phyloP scores from a whole-genome alignment of 2,113 vertebrate genomes.

The Microtus oregoni region DNA sequence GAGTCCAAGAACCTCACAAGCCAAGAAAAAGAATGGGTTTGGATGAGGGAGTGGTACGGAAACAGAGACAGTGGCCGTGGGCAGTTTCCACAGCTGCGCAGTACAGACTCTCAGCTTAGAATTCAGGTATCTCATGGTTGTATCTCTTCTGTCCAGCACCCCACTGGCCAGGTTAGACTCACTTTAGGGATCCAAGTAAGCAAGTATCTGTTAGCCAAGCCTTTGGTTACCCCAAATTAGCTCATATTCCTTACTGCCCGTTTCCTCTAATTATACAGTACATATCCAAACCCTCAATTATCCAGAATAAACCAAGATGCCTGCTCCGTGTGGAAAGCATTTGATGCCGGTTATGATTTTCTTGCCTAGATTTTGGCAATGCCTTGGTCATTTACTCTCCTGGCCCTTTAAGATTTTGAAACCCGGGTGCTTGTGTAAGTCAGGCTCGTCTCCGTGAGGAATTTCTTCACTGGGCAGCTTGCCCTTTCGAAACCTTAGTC shows the following conservation, averaged over 20 bases:
- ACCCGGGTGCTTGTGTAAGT: conserved; percentile 61
- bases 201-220: conserved; percentile 57
- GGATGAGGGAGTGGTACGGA: neutral
- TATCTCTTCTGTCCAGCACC: neutral
- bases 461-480: conserved; percentile 54
- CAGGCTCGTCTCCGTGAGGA: conserved; percentile 50
- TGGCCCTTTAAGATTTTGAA: conserved; percentile 77
- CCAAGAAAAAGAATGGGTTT: neutral
- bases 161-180: neutral
- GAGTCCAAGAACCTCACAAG: neutral
- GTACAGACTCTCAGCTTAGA: neutral
- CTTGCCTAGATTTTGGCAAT: neutral
- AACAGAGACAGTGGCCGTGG: neutral
- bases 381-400: conserved; percentile 10
- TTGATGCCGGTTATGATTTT: conserved; percentile 54
- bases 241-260: conserved; percentile 66
- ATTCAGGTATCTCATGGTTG: neutral
- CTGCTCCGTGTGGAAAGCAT: conserved; percentile 62
- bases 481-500: conserved; percentile 60
- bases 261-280: conserved; percentile 78
- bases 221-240: conserved; percentile 75
- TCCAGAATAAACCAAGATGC: conserved; percentile 55
- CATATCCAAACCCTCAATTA: conserved; percentile 70
- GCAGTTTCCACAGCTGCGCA: neutral
- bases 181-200: conserved; percentile 32